These are phyloP conservation scores for Embiotoca jacksoni DNA, from an alignment of 2,113 vertebrate genomes.

Conservation along the genomic window DNA sequence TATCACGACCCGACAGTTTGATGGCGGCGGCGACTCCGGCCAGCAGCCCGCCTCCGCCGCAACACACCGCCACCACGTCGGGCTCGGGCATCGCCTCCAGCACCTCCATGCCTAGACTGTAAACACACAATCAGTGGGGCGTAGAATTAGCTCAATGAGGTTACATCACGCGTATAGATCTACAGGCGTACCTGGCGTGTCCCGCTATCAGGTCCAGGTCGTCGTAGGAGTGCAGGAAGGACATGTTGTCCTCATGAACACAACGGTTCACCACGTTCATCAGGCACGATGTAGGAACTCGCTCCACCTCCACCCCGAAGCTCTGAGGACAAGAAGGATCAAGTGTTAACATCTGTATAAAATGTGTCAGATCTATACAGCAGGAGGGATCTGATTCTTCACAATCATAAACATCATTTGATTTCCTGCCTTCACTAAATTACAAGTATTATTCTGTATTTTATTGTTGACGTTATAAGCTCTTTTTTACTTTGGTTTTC, in stretches of 20 bases:
- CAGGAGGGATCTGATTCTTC: too few species aligned
- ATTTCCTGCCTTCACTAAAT: too few species aligned
- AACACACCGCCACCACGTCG: constrained; percentile 84
- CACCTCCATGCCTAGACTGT: constrained; percentile 83
- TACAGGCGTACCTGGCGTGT: constrained; percentile 79
- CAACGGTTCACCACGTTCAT: constrained; percentile 80
- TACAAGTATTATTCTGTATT: too few species aligned
- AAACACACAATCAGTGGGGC: background rate
- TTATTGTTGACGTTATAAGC: too few species aligned
- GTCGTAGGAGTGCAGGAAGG: constrained; percentile 82
- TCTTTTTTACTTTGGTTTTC: too few species aligned
- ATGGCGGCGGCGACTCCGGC: constrained; percentile 82
- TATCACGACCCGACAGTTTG: constrained; percentile 80
- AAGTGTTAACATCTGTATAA: background rate
- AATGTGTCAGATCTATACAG: too few species aligned
- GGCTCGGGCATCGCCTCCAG: constrained; percentile 78
- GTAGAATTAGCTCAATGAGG: background rate
- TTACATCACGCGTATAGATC: background rate
- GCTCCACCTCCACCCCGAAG: constrained; percentile 83
- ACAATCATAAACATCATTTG: too few species aligned
- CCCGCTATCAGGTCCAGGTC: constrained; percentile 84
- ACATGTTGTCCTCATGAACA: constrained; percentile 80
- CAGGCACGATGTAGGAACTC: constrained; percentile 74
- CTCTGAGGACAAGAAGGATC: constrained; percentile 65
- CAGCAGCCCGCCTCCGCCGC: constrained; percentile 84